Conservation (phyloP, 2,888 invertebrate species). For the Drosophila meridiana region DNA sequence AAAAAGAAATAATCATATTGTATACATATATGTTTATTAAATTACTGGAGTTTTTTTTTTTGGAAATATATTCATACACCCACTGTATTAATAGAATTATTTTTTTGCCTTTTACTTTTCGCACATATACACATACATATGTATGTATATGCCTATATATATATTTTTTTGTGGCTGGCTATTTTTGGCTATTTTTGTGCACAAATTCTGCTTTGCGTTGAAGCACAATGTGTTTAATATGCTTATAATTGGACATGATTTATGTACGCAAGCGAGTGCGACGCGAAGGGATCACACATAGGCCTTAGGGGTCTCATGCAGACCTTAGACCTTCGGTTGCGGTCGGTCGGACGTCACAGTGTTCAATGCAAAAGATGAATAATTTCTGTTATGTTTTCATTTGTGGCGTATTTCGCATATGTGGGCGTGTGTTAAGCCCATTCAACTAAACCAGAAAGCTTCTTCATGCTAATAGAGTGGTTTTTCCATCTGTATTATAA, state of each 20-base stretch:
- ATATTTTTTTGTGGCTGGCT: slow-evolving; percentile 5
- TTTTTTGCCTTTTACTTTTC: slow-evolving; percentile 30
- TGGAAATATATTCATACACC: neutral
- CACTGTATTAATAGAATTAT: slow-evolving; percentile 25
- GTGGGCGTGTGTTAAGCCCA: neutral
- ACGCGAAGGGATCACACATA: slow-evolving; percentile 3
- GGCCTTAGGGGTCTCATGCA: neutral
- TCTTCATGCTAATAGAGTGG: neutral
- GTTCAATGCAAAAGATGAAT: slow-evolving; percentile 35
- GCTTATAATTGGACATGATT: slow-evolving; percentile 64
- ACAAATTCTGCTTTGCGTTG: slow-evolving; percentile 23
- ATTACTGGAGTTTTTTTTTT: neutral
- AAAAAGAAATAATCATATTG: neutral
- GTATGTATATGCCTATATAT: too few relatives aligned
- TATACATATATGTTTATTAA: neutral
- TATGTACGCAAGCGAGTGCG: slow-evolving; percentile 24
- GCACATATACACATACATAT: neutral
- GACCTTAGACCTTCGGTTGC: slow-evolving; percentile 10
- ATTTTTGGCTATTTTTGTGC: slow-evolving; percentile 40
- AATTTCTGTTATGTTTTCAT: slow-evolving; percentile 32
- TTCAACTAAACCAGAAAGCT: neutral
- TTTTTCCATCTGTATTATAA: slow-evolving; percentile 13
- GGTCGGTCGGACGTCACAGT: slow-evolving; percentile 16
- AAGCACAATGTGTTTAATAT: slow-evolving; percentile 57
- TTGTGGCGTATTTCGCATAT: slow-evolving; percentile 9